Base-by-base conservation (phyloP, 2,797 vertebrate species). In the Anomalospiza imberbis region DNA sequence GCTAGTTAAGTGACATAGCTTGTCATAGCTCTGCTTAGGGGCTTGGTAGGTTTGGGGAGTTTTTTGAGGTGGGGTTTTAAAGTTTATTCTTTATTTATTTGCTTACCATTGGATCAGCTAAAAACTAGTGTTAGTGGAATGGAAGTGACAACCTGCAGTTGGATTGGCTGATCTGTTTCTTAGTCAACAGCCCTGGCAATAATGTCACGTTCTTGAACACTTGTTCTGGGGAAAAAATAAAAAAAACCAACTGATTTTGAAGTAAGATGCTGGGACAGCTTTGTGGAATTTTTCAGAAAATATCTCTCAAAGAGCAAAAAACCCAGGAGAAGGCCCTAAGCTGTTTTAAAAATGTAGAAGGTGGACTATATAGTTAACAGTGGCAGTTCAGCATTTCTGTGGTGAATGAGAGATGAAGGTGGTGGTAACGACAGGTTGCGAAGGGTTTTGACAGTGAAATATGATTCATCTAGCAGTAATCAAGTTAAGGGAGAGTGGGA, bases 391-490 rank as follows among this genome's bases (percentile, higher is more conserved):
- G 63, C 60, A 32, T 82, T 79, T 85, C 18, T 73, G 36, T 76
- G 66, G 55, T 38, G 72, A 58, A 70, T 66, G 55, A 86, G 85
- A 85, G 60, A 55, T 36, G 48, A 76, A 88, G 48, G 82, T 70
- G 65, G 36, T 73, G 9, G 44, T 38, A 94, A n/a, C 11, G 19
- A 72, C 32, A 29, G 47, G 31, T 82, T 89, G n/a, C 0, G 0
- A 74, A 82, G 14, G 51, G 36, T 48, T 89, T 78, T 91, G 72
- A 73, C 89, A 88, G 55, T 73, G 93, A 94, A 89, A 53, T 82
- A 50, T 26, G 82, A 44, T 73, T 72, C 38, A 50, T 44, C 32
- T 25, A 62, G 44, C 40, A 88, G 55, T 93, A 91, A 91, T 92
- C 72, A 40, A 40, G 55, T 92, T 82, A 76, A 51, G 53, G 55